Evolutionary conservation across 2,797 vertebrate genomes (phyloP), one percentile per base, ranked within the genome.

Genomic region (Knipowitschia caucasica): DNA sequence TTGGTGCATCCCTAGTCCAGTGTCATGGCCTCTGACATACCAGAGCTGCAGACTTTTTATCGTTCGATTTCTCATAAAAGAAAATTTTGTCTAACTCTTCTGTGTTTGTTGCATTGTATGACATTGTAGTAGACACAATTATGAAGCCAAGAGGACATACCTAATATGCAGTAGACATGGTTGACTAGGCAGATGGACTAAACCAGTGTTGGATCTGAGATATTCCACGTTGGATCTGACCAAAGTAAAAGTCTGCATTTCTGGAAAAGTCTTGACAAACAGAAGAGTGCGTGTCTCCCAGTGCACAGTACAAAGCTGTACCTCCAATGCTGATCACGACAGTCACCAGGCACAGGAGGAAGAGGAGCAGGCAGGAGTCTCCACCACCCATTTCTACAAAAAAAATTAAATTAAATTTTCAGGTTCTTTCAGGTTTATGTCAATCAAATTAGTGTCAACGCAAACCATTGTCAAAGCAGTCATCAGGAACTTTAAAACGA

Each of bases 241-340:
- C 87, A 43, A 94, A 82, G 85, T 96, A 99, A 75, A 98, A 98
- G 86, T 99, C 94, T 77, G 95, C 67, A 63, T 98, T 99, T 77
- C 80, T 84, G 64, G 94, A 91, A 81, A 99, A 99, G 59, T 99
- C 95, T 45, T 90, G 93, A 75, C 97, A 99, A 43, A 99, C 92
- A 0, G 92, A 93, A 20, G 97, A 99, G 51, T 94, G 91, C 76
- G 89, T 76, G 60, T 98, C 92, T 2, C 91, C 95, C 47, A 99
- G 85, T 18, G 92, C 91, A 71, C 97, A 99, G 88, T 99, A 99
- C 43, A 99, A 70, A 0, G 97, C 95, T 3, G 97, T 99, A 74
- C 96, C 95, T 55, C 95, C 95, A 18, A 99, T 73, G 12, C 97
- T 99, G 67, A 99, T 93, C 83, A 99, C 92, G 65, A 99, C 94